Evolutionary conservation across 2,888 invertebrate species (phyloP), one percentile per base, ranked within the genome.

Genomic region (Syrphus vitripennis): DNA sequence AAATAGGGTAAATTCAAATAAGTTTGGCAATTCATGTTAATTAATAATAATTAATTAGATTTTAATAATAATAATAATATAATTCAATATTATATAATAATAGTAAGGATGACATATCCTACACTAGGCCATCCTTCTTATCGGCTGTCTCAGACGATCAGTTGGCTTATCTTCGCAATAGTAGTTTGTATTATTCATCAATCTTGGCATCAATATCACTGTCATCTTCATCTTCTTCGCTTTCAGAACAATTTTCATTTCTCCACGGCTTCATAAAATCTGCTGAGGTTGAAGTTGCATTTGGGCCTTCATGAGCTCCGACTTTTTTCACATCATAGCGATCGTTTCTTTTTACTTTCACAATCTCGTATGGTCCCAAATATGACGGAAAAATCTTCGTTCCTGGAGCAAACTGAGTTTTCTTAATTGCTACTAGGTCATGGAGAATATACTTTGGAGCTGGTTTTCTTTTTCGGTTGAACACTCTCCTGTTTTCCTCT

Each of bases 381-480:
- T 86, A 91, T 76, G 90, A 90, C 1, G 87, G 61, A 29, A 87
- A 81, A 2, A 92, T 31, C 74, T 92, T 92, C 3, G 90, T 59
- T 2, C 90, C 90, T 9, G 88, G 75, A 2, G 89, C 90, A 69
- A 89, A 89, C 61, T 91, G 90, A 0, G 90, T 91, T 31, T 90
- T 72, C 71, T 91, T 89, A 10, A 91, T 90, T 4, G 90, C 74
- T 1, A 76, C 65, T 9, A 79, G 48, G 24, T 83, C 75, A 14
- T 63, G 70, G 12, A 65, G 31, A n/a, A 42, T 71, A 34, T 87
- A 83, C 12, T 55, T 59, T 34, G 16, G 24, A 7, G 71, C 65
- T 24, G 34, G 24, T 34, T 84, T 87, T 45, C 77, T 42, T 4
- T 40, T 50, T 34, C 24, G n/a, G 21, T 80, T 81, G 21, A 48